Evolutionary conservation across 37 sponge, comb jelly and placozoan genomes (phyloP).

Genomic region (Theonella swinhoei): DNA sequence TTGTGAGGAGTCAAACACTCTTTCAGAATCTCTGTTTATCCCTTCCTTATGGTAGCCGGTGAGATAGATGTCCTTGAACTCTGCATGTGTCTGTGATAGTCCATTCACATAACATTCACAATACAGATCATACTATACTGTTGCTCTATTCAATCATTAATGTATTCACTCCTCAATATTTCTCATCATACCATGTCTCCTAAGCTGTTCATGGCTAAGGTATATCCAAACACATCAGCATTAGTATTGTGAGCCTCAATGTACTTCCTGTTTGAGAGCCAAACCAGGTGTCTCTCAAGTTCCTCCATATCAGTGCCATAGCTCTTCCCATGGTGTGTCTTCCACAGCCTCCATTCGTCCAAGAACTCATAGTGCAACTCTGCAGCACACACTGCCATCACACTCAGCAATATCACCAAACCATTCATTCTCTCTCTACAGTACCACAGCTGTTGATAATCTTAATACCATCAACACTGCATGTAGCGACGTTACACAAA

Average conservation of each 20-base stretch:
- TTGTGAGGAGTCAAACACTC: slow-evolving; percentile 5
- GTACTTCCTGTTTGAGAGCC: slow-evolving; percentile 66
- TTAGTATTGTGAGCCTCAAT: slow-evolving; percentile 71
- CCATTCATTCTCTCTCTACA: too few relatives aligned
- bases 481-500: too few relatives aligned
- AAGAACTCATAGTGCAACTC: slow-evolving; percentile 33
- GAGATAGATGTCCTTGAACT: slow-evolving; percentile 24
- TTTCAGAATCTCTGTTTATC: slow-evolving; percentile 5
- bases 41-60: neutral
- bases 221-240: slow-evolving; percentile 63
- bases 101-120: neutral
- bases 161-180: neutral
- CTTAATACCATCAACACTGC: too few relatives aligned
- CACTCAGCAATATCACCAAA: neutral
- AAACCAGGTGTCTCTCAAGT: slow-evolving; percentile 44
- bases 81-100: slow-evolving; percentile 24
- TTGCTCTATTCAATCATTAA: neutral
- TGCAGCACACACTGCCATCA: neutral
- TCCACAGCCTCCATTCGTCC: slow-evolving; percentile 73
- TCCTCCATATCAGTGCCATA: slow-evolving; percentile 47
- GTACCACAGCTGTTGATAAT: too few relatives aligned
- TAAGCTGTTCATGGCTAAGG: slow-evolving; percentile 71
- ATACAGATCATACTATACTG: too few relatives aligned
- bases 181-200: slow-evolving; percentile 63
- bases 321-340: slow-evolving; percentile 35